Conservation (phyloP, 2,797 vertebrate genomes). For the Sebastes melanostomus region DNA sequence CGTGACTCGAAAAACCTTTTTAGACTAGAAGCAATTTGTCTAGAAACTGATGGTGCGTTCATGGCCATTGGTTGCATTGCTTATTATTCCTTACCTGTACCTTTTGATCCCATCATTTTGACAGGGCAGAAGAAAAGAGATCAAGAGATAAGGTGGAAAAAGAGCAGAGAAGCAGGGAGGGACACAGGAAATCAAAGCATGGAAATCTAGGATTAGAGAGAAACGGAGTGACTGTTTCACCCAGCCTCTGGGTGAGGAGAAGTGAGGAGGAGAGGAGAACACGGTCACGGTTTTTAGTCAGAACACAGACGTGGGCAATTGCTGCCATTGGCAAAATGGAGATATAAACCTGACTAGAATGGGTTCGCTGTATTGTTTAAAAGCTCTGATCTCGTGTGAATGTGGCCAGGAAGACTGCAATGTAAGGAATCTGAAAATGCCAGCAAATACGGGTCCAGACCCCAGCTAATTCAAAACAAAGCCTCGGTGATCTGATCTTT, state of each 20-base stretch:
- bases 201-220: slow-evolving; percentile 71
- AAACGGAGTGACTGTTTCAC: slow-evolving; percentile 58
- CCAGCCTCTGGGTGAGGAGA: slow-evolving; percentile 55
- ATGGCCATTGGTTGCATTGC: slow-evolving; percentile 24
- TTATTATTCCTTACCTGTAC: slow-evolving; percentile 41
- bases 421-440: slow-evolving; percentile 10
- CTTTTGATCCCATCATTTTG: slow-evolving; percentile 54
- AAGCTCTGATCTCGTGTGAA: slow-evolving; percentile 4
- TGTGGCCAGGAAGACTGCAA: slow-evolving; percentile 5
- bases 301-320: slow-evolving; percentile 72
- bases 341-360: slow-evolving; percentile 46
- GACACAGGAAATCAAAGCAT: slow-evolving; percentile 61
- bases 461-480: slow-evolving; percentile 24
- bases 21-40: slow-evolving; percentile 9
- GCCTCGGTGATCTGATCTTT: not conserved
- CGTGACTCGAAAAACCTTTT: slow-evolving; percentile 24
- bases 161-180: slow-evolving; percentile 29
- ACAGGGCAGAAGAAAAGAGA: slow-evolving; percentile 16
- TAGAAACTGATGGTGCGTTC: slow-evolving; percentile 12
- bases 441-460: slow-evolving; percentile 4
- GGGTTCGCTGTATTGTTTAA: slow-evolving; percentile 48
- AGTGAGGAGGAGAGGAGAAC: slow-evolving; percentile 52
- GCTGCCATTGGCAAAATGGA: slow-evolving; percentile 58
- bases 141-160: slow-evolving; percentile 30
- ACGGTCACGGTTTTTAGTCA: slow-evolving; percentile 60